Evolutionary conservation across 35 echinoderm and acorn worm species (phyloP), one percentile per base, ranked within the genome.

Genomic region (Apostichopus japonicus): DNA sequence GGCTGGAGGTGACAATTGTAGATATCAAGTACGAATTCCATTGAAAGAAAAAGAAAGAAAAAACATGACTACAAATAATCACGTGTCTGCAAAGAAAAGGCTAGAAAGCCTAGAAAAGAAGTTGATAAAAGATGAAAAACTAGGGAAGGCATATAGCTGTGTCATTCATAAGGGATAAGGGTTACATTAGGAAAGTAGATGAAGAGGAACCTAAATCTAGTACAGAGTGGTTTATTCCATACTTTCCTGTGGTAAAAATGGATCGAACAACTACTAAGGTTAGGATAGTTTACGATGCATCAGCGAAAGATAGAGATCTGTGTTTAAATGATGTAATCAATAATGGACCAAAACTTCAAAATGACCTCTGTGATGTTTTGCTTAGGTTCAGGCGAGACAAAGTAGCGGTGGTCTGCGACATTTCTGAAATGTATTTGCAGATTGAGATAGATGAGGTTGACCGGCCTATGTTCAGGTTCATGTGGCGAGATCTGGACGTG

Each of bases 241-340:
- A 93, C 54, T 93, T 93, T 93, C 92, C 83, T 4, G 84, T 93
- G 16, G 61, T 94, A 61, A 94, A 80, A 54, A 23, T 90, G 57
- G 92, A 94, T 55, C 73, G 57, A 53, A 56, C 75, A 0, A 90
- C 92, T 10, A 94, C 86, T 5, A 80, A 94, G 78, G 78, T 90
- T 4, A 51, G 92, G 3, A 81, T 94, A 24, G 92, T 94, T 4
- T 88, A 65, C 80, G 73, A 94, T 71, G 92, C 92, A 65, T 65
- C 75, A 52, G 92, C 83, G 4, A 75, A 77, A 19, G 23, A 77
- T 78, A n/a, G 72, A 16, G 92, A 84, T 6, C 23, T 94, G 53
- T 79, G 21, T 62, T n/a, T 94, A 67, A 94, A 94, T 89, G 92
- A 94, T 63, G 17, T 84, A n/a, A 90, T 94, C 62, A 23, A 65